Evolutionary conservation across 2,888 invertebrate species (phyloP).

Genomic region (Neoscelio sp.): DNA sequence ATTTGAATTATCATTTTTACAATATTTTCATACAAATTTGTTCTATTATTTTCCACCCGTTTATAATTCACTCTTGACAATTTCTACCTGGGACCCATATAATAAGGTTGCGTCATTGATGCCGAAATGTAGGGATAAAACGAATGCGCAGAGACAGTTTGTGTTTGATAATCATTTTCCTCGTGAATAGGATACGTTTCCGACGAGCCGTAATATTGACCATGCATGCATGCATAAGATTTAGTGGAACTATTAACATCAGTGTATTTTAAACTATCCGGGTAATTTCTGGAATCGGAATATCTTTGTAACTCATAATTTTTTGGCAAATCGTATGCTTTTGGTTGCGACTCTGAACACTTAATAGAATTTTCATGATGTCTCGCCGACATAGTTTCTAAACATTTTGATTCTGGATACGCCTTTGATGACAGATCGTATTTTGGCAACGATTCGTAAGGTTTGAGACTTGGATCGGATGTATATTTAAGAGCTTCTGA

Average conservation of each 20-base stretch:
- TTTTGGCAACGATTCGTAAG: slow-evolving; percentile 70
- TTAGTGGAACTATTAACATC: slow-evolving; percentile 72
- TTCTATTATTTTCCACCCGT: not conserved
- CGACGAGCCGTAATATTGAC: slow-evolving; percentile 78
- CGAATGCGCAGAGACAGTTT: slow-evolving; percentile 76
- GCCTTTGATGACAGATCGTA: slow-evolving; percentile 67
- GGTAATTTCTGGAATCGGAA: slow-evolving; percentile 75
- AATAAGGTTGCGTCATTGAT: slow-evolving; percentile 80
- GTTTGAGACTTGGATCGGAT: slow-evolving; percentile 72
- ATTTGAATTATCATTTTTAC: no score
- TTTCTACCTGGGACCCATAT: slow-evolving; percentile 78
- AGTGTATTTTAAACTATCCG: slow-evolving; percentile 76
- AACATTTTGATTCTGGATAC: slow-evolving; percentile 69
- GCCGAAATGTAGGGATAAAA: slow-evolving; percentile 81
- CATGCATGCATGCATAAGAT: slow-evolving; percentile 78
- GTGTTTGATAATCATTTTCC: slow-evolving; percentile 78
- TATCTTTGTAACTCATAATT: slow-evolving; percentile 76
- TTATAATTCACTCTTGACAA: no score
- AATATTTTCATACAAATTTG: no score
- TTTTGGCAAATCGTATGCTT: slow-evolving; percentile 60
- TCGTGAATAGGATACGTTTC: slow-evolving; percentile 78
- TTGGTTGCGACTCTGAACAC: slow-evolving; percentile 62
- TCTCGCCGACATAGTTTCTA: slow-evolving; percentile 60
- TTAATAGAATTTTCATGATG: slow-evolving; percentile 68
- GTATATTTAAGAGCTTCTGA: slow-evolving; percentile 74